Evolutionary conservation across 2,888 invertebrate species (phyloP).

Genomic region (Rapana venosa): DNA sequence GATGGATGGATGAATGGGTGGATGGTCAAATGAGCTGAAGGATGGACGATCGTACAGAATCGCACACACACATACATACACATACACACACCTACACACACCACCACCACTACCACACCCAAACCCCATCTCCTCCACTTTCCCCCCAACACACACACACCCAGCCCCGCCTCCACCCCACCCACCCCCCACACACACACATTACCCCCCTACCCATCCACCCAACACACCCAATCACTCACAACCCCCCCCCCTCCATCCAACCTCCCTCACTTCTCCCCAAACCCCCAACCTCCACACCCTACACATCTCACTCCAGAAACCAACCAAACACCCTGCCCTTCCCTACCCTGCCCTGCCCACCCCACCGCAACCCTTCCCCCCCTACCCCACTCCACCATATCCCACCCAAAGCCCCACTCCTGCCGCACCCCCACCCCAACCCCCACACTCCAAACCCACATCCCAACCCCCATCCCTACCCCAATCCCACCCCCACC

Average conservation of each 20-base stretch:
- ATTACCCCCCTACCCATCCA: too few species aligned
- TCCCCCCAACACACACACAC: neutral
- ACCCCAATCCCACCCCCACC: neutral
- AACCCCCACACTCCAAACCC: neutral
- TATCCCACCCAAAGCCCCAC: neutral
- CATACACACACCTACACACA: neutral
- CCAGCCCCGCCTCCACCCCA: too few species aligned
- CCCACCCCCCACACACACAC: too few species aligned
- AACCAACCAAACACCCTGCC: too few species aligned
- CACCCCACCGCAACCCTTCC: too few species aligned
- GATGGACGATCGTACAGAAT: neutral
- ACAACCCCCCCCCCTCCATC: too few species aligned
- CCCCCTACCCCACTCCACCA: neutral
- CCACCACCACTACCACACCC: neutral
- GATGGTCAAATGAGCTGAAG: neutral
- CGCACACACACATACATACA: neutral
- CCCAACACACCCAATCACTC: too few species aligned
- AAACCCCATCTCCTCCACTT: neutral
- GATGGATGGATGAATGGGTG: too few species aligned
- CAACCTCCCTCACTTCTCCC: too few species aligned
- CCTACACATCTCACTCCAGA: too few species aligned
- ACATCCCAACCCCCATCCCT: neutral
- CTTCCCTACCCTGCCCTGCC: too few species aligned
- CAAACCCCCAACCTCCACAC: too few species aligned
- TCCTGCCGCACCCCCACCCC: neutral